These are phyloP conservation scores for Alviniconcha strummeri DNA, from an alignment of 2,888 invertebrate genomes.

Conservation along the genomic window DNA sequence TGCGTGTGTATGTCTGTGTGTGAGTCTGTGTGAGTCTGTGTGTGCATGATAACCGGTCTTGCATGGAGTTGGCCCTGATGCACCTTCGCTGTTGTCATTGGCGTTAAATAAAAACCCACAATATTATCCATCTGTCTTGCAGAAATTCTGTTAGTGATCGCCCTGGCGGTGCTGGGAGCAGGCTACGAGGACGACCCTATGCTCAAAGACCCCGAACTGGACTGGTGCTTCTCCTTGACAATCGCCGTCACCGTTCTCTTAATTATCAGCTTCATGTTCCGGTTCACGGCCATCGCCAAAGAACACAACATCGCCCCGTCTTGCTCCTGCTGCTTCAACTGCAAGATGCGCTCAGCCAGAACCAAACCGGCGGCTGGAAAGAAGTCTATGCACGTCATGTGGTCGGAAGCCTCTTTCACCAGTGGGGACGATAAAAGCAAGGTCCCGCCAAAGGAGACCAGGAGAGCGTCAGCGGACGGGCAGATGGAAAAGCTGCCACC, in stretches of 20 bases:
- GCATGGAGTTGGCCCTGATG: neutral
- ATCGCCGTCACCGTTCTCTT: neutral
- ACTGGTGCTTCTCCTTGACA: neutral
- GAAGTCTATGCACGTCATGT: too few species aligned
- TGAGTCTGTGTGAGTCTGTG: neutral
- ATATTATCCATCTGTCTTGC: neutral
- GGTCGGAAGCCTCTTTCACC: too few species aligned
- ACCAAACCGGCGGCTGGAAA: too few species aligned
- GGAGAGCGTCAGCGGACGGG: neutral
- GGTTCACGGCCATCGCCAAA: conserved; percentile 1
- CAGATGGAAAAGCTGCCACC: neutral
- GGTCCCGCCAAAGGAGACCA: neutral
- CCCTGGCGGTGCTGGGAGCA: neutral
- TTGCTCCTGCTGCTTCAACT: neutral
- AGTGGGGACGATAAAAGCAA: neutral
- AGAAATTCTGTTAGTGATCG: neutral
- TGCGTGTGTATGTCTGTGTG: neutral
- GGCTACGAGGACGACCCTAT: neutral
- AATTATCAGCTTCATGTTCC: conserved; percentile 6
- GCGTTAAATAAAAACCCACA: too few species aligned
- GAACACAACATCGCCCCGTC: neutral
- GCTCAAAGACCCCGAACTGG: neutral
- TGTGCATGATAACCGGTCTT: neutral
- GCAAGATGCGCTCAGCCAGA: too few species aligned
- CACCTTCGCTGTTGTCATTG: neutral